A percentile compares a stretch with the other conserved stretches of the same genome.
phyloP scores from a whole-genome alignment of 2,113 vertebrate species.

The Ictidomys tridecemlineatus region DNA sequence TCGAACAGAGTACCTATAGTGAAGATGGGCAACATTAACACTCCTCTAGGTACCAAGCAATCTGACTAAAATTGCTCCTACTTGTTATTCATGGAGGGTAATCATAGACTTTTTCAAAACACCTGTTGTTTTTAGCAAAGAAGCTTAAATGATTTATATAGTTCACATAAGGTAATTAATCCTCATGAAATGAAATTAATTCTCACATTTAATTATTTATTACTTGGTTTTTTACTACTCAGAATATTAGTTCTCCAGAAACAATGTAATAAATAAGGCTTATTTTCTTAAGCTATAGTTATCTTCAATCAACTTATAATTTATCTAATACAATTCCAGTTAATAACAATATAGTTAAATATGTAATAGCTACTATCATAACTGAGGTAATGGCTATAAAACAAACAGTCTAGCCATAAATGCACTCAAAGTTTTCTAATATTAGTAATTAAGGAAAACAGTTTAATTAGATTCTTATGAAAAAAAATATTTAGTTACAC shows the following conservation, averaged over 20 bases:
- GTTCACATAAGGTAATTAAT: conserved; percentile 46
- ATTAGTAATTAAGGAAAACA: background rate
- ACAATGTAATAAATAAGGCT: background rate
- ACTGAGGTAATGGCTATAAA: background rate
- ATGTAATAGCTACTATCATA: background rate
- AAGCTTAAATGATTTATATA: conserved; percentile 49
- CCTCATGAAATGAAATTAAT: conserved; percentile 45
- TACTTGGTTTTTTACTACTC: background rate
- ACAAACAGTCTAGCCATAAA: background rate
- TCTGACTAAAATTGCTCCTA: conserved; percentile 46
- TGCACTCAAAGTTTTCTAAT: background rate
- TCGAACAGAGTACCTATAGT: background rate
- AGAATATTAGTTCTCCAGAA: conserved; percentile 9
- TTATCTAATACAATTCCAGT: conserved; percentile 19
- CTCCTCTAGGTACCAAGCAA: background rate
- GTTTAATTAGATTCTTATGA: background rate
- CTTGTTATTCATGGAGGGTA: conserved; percentile 38
- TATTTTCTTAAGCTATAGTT: background rate
- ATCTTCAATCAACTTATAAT: background rate
- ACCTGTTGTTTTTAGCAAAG: conserved; percentile 34
- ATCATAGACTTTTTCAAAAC: conserved; percentile 24
- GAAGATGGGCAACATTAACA: background rate
- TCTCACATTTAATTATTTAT: conserved; percentile 60
- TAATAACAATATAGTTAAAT: conserved; percentile 36
- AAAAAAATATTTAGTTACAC: background rate